Evolutionary conservation across 2,113 vertebrate genomes (phyloP), one percentile per base, ranked within the genome.

Genomic region (Myanophis thanlyinensis): DNA sequence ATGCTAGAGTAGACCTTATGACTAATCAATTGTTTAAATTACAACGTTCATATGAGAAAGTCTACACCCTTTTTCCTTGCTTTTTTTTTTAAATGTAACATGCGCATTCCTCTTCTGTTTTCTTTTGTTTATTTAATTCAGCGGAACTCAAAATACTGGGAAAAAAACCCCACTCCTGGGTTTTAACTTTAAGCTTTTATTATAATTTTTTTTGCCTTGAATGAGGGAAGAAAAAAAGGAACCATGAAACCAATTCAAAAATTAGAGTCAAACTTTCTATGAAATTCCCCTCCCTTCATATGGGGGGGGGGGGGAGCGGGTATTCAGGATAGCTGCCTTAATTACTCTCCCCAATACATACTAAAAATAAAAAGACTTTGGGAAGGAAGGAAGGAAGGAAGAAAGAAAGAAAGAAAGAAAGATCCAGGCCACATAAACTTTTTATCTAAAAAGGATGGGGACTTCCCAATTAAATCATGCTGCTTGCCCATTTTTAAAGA

Each of bases 401-500:
- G 0, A 8, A 7, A n/a, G 9, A 47, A n/a, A n/a, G n/a, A n/a
- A n/a, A n/a, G n/a, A 80, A 40, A 80, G 0, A 8, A 7, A n/a
- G 9, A 47, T 22, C 48, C 49, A 22, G 2, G 30, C 7, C 48
- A 1, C 30, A 22, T 52, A 22, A 52, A 4, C 49, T n/a, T 46
- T 62, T 85, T 67, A 67, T 46, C 9, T 85, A 48, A 47, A 48
- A 88, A 88, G 11, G 54, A 51, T n/a, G 7, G 51, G n/a, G 3
- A 35, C 53, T 59, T 23, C 18, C 51, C 2, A 22, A n/a, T 62
- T 27, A 56, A 88, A 27, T 13, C 40, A 27, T 13, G 11, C 40
- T 46, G 5, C 52, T 25, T 2, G 7, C 51, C 30, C 52, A 54
- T 44, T 15, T 30, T 20, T 18, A 62, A 62, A 62, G 25, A 40